Base-by-base conservation (phyloP, 2,113 vertebrate species). In the Leuciscus idus region DNA sequence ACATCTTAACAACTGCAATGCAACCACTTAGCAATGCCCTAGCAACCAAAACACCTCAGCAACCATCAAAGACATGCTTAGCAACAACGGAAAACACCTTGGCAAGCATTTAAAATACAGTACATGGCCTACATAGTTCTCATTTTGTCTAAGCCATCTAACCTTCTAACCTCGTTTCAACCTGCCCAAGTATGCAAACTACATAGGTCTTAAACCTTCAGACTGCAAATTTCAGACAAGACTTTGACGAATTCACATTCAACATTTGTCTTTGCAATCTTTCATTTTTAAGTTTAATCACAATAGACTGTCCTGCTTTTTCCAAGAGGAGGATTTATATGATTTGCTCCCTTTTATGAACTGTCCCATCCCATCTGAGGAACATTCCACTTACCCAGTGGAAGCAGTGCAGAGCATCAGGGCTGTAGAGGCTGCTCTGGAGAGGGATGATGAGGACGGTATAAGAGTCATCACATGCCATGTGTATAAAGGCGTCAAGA, bases 391-490 rank as follows among this genome's bases (percentile, higher is more conserved):
- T 81, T 76, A 96, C 95, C 95, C 93, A 94, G 84, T 94, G 89
- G 88, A 94, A 95, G 93, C 94, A 94, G 83, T 90, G 93, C 28
- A 95, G 92, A 0, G 92, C 93, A 23, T 95, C 93, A 89, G 89
- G 90, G 84, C 93, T 94, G 90, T 86, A 85, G 46, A 94, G 89
- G 91, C 90, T 92, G 86, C 85, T 96, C 92, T 85, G 92, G 21
- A 95, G 91, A 2, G 95, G 95, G 59, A 95, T 86, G 86, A 95
- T 91, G 12, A 94, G 92, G 86, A 95, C 92, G 0, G 92, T 93
- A 91, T 96, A 96, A 87, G 93, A 93, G 80, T 59, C 74, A 74
- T 77, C 68, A 84, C 72, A 80, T 46, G 87, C 88, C 91, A 91
- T 90, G 77, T 57, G 85, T 33, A 36, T 57, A 83, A 72, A 59